Conservation (phyloP, 2,113 vertebrate species). For the Furnarius figulus region DNA sequence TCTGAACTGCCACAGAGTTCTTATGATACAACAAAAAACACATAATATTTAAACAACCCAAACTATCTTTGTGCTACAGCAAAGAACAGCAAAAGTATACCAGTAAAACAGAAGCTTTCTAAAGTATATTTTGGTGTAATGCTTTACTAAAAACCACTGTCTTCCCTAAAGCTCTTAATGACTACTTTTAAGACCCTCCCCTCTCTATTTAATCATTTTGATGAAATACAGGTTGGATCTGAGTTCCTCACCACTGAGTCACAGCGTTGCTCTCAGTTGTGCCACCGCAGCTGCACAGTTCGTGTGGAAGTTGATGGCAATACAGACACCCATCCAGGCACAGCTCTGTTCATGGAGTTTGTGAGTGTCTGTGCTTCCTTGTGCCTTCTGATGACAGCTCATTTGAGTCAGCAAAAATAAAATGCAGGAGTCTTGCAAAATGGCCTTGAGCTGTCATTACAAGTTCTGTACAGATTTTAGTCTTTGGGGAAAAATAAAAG, state of each 20-base stretch:
- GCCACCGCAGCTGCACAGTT: background rate
- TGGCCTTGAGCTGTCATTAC: background rate
- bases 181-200: background rate
- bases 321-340: background rate
- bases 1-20: background rate
- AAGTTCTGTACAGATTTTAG: background rate
- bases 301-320: background rate
- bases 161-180: background rate
- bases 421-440: background rate
- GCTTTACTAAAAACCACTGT: background rate
- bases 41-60: background rate
- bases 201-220: background rate
- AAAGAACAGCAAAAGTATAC: background rate
- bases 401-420: background rate
- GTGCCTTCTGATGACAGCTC: background rate
- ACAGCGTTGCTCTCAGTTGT: fast-evolving
- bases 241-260: background rate
- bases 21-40: background rate
- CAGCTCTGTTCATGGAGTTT: background rate
- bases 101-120: background rate
- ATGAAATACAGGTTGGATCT: background rate
- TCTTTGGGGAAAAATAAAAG: background rate
- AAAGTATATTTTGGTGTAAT: background rate
- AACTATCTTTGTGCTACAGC: background rate
- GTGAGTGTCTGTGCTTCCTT: background rate